Evolutionary conservation across 2,888 invertebrate species (phyloP), one percentile per base, ranked within the genome.

Genomic region (Pyrrhosoma nymphula): DNA sequence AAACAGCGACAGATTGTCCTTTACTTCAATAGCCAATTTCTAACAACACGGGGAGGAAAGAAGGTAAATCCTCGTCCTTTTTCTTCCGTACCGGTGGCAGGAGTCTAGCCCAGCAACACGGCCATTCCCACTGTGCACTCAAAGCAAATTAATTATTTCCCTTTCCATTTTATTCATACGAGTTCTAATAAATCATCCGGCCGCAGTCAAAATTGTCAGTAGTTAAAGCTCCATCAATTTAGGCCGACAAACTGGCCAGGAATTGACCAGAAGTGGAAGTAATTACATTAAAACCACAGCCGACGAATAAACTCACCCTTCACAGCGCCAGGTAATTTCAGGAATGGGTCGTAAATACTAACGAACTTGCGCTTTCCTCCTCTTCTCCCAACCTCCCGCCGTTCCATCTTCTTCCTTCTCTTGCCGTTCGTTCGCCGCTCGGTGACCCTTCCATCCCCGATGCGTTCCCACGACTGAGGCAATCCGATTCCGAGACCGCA

Each of bases 251-350:
- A 89, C 89, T 89, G 55, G 47, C 26, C 56, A 89, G 89, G 55
- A 56, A n/a, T 56, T 89, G 56, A n/a, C 56, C 89, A 56, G 89
- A 89, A 56, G 55, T 55, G 55, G 55, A 56, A 55, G 89, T 55
- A 89, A 89, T 89, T 89, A 56, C 89, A 89, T 89, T 89, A 89
- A 82, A 89, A 89, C 89, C 89, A 23, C 89, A 89, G 47, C 89
- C 35, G n/a, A 56, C 89, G 56, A 89, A 89, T 89, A 89, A 89
- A 89, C 56, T 89, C 89, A 10, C 82, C 82, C 82, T 35, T 0
- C 55, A 88, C 56, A 8, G n/a, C 8, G 23, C 55, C 89, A 89
- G 89, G 89, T 89, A 89, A 89, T 89, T 89, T 89, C 89, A 89
- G 47, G n/a, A 89, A 89, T 89, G 47, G 89, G n/a, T 56, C 89